Evolutionary conservation across 2,797 vertebrate genomes (phyloP), one percentile per base, ranked within the genome.

Genomic region (Periophthalmus magnuspinnatus): DNA sequence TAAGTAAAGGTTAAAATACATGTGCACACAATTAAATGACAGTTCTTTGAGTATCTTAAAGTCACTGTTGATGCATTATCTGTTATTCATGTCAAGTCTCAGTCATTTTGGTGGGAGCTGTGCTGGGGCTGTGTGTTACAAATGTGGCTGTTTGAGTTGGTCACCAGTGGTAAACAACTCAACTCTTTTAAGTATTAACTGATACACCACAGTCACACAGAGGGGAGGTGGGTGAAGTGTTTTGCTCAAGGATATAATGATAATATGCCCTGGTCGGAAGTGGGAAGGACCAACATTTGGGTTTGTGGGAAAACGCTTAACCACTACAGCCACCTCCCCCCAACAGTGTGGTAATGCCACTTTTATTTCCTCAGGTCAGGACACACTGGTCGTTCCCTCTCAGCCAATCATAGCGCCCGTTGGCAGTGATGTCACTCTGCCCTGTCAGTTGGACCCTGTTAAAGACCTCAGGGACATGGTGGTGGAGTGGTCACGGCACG

Each of bases 401-500:
- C 59, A 65, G 55, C 61, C 70, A 68, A 50, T 82, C n/a, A 7
- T 57, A 17, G 76, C 33, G 5, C 21, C 28, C 0, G 4, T 61
- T 67, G 81, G 81, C 48, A 63, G 73, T 54, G 75, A 83, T 11
- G 17, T 79, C 16, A 57, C 38, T 14, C 21, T 80, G 32, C 74
- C 78, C 5, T 80, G 78, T 38, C 50, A 63, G 6, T 38, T 76
- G 68, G 28, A 61, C 10, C 24, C 71, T 52, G 33, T 21, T 1
- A 62, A 10, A 9, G 68, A 72, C 48, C 74, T 60, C 22, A 21
- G 24, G 34, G 21, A 11, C 5, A 9, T 45, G 64, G 73, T 63
- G 3, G 65, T 84, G 45, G 71, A 83, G 64, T 84, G 82, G 85
- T 14, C 65, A 0, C 70, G 79, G 67, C 5, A 24, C 2, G 70